Base-by-base conservation (phyloP, 2,113 vertebrate genomes). In the zebrafish (Danio rerio) region DNA sequence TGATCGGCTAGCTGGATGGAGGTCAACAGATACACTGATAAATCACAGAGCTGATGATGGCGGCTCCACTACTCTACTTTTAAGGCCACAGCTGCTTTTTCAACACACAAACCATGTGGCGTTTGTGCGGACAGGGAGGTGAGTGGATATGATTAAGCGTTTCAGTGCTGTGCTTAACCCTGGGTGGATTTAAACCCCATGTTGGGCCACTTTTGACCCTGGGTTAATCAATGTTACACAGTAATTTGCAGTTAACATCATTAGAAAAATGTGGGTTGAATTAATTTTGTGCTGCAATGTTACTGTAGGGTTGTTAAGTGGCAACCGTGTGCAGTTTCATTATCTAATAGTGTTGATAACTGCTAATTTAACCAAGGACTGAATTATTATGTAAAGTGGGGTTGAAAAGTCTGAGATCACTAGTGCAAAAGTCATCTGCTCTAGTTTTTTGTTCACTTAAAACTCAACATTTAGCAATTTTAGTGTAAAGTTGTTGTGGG, bases 21-120 rank as follows among this genome's bases (percentile, higher is more conserved):
- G 82, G 85, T 78, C 71, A 63, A 77, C 63, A 74, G 86, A 88
- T 84, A 84, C 52, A 52, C 69, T 69, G 79, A 83, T 88, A 85
- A 85, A 88, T 89, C 87, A 86, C 82, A 80, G 68, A 52, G 69
- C 78, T 86, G 87, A 89, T 86, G 85, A 89, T 66, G 73, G 65
- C 49, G 74, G 69, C 71, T 73, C 69, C 49, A 73, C 61, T 31
- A 53, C 83, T 50, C 20, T 21, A 65, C 76, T 76, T 70, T 18
- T 18, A 71, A 84, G 81, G 68, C 81, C 81, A 53, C 45, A 18
- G 40, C 49, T 68, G 72, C 43, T 50, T 56, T 50, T 43, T 71
- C 61, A 21, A 40, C 61, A 40, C 45, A 3, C 68, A 70, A 18
- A 45, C n/a, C 18, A 9, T 5, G 9, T 21, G 61, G 21, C 11